Percentiles rank a stretch among this genome's conserved stretches.
Conservation (phyloP, 2,888 invertebrate genomes). For the Apantesis nais region DNA sequence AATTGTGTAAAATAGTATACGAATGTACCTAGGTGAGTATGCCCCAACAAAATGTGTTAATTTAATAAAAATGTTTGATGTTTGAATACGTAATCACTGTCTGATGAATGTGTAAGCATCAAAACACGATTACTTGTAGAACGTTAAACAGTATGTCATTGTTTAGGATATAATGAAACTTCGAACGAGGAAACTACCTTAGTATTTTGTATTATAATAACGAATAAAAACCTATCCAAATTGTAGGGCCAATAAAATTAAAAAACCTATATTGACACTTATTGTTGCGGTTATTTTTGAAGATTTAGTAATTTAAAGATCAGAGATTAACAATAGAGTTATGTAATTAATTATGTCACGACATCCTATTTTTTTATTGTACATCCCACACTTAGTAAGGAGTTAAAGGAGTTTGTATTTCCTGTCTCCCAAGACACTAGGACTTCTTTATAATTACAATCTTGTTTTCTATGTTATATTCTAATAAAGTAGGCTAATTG, state of each 20-base stretch:
- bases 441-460: too few relatives aligned
- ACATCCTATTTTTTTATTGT: too few relatives aligned
- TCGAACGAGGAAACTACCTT: not conserved
- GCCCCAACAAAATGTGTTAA: slow-evolving; percentile 27
- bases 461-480: too few relatives aligned
- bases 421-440: too few relatives aligned
- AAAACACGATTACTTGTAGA: slow-evolving; percentile 15
- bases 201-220: not conserved
- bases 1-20: slow-evolving; percentile 14
- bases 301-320: too few relatives aligned
- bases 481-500: too few relatives aligned
- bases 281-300: too few relatives aligned
- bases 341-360: too few relatives aligned
- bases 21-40: slow-evolving; percentile 12
- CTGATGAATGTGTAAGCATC: slow-evolving; percentile 28
- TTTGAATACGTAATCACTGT: slow-evolving; percentile 29
- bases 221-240: not conserved
- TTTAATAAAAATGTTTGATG: slow-evolving; percentile 32
- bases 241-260: not conserved
- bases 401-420: too few relatives aligned
- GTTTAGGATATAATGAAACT: slow-evolving; percentile 10
- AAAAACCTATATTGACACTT: not conserved
- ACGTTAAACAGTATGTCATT: slow-evolving; percentile 12
- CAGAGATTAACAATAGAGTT: too few relatives aligned
- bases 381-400: too few relatives aligned